phyloP scores from a whole-genome alignment of 2,888 invertebrate genomes.

The Carpatolechia fugitivella region DNA sequence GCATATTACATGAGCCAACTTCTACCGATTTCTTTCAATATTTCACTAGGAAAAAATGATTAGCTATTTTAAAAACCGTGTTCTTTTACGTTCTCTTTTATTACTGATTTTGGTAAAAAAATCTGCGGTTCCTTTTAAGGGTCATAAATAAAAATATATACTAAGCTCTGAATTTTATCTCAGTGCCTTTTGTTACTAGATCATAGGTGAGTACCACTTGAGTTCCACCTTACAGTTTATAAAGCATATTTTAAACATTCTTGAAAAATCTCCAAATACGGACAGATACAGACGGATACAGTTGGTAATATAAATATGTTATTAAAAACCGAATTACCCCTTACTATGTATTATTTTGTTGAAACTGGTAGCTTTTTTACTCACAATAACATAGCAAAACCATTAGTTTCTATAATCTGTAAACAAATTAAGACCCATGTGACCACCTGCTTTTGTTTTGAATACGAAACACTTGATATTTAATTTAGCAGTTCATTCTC shows the following conservation, averaged over 20 bases:
- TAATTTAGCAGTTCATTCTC: not conserved
- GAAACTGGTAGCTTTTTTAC: too few species aligned
- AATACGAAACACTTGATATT: not conserved
- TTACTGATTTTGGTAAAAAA: not conserved
- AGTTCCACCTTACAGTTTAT: conserved; percentile 1
- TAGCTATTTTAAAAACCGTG: conserved; percentile 19
- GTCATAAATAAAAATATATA: conserved; percentile 24
- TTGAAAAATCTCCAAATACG: too few species aligned
- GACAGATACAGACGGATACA: too few species aligned
- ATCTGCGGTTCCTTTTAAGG: not conserved
- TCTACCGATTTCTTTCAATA: conserved; percentile 67
- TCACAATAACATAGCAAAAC: too few species aligned
- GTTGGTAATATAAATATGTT: too few species aligned
- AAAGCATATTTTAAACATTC: conserved; percentile 18
- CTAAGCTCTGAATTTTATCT: conserved; percentile 29
- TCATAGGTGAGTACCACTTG: conserved; percentile 22
- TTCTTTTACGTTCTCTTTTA: conserved; percentile 16
- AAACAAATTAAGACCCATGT: too few species aligned
- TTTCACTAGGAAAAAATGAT: conserved; percentile 55
- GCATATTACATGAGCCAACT: conserved; percentile 74
- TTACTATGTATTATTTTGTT: too few species aligned
- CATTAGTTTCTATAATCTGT: too few species aligned
- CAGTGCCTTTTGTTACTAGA: conserved; percentile 32
- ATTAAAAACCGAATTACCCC: too few species aligned
- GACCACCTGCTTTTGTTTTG: too few species aligned